Conservation (phyloP, 2,797 vertebrate species). For the Rhabdophis nuchalis region DNA sequence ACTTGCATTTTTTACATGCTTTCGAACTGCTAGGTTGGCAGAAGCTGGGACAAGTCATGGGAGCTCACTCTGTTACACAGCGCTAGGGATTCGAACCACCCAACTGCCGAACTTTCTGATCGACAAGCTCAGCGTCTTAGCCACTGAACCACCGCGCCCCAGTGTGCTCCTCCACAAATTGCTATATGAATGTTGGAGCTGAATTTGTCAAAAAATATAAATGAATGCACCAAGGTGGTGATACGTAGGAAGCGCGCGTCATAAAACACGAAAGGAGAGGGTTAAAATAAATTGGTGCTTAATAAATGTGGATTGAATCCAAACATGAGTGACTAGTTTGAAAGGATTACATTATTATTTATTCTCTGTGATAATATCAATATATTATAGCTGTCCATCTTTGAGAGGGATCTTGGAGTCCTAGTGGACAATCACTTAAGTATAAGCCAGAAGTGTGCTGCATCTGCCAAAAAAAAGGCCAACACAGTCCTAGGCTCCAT, state of each 20-base stretch:
- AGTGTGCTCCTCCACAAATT: not conserved
- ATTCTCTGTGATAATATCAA: not conserved
- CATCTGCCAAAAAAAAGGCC: not conserved
- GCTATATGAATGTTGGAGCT: not conserved
- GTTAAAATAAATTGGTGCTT: not conserved
- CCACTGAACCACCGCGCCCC: too few species aligned
- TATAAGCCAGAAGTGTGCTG: not conserved
- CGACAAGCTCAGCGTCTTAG: too few species aligned
- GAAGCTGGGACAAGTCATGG: too few species aligned
- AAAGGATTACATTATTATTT: not conserved
- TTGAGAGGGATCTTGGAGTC: not conserved
- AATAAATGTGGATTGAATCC: not conserved
- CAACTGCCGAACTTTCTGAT: too few species aligned
- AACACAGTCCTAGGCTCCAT: not conserved
- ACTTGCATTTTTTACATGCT: too few species aligned
- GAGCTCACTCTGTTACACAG: too few species aligned
- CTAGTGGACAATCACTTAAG: not conserved
- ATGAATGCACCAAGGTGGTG: not conserved
- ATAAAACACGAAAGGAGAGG: not conserved
- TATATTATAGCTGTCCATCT: not conserved
- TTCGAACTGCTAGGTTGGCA: too few species aligned
- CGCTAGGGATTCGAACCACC: too few species aligned
- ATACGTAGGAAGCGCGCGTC: not conserved
- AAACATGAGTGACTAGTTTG: not conserved
- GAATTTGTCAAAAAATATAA: not conserved